Base-by-base conservation (phyloP, 2,888 invertebrate species). In the Zonitis immaculata region DNA sequence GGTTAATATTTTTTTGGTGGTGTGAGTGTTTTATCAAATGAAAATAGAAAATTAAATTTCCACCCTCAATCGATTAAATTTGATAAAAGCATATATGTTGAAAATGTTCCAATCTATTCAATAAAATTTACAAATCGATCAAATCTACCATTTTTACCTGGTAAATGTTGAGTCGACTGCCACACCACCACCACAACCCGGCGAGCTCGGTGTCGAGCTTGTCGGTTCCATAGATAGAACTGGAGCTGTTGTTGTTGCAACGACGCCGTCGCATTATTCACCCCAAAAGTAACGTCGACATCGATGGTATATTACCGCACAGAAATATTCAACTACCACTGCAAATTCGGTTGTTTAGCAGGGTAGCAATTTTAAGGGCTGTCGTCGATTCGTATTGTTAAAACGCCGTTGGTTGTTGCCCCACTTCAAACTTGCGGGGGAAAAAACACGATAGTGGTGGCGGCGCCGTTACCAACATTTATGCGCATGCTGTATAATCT, bases 161-260 rank as follows among this genome's bases (percentile, higher is more conserved):
- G 73, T 67, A 64, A 72, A 76, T 51, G 76, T 74, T 49, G 75
- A 74, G 66, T 76, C 76, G 51, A 69, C 69, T 56, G 70, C 72
- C 63, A 16, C 16, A 35, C 27, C 9, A 27, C 35, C 35, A 35
- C 35, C 32, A 32, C 32, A 9, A 48, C 72, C 68, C 59, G 69
- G 67, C 49, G 73, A 70, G 56, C 74, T 72, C 58, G 73, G 73
- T 45, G 74, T 75, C 63, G 76, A 75, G 68, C 76, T 76, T 60
- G 75, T 69, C 56, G 76, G 70, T 70, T 76, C 76, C 75, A 76
- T 76, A 54, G 55, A 62, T 39, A 18, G 39, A 39, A 39, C 11
- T 39, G 39, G 39, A 9, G 39, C 18, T 35, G 9, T 16, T 39
- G 9, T 16, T 39, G 39, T 20, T 20, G 55, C 58, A 52, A 56